phyloP scores from a whole-genome alignment of 2,888 invertebrate genomes.

The Tenthredo notha region DNA sequence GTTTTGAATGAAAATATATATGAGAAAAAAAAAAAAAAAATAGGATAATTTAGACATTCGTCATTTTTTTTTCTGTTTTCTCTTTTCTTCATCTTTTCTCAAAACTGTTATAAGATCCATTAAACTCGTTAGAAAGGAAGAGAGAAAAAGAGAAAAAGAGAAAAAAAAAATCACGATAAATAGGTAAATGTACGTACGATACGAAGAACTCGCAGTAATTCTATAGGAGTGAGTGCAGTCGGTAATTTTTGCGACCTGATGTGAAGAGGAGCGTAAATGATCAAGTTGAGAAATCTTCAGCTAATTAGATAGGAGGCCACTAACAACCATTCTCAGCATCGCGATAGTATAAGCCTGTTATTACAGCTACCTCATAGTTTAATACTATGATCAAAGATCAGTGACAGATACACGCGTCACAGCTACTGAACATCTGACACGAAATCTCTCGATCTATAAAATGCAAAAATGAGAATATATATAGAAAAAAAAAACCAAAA shows the following conservation, averaged over 20 bases:
- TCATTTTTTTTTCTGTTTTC: not conserved
- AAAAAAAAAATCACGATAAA: not conserved
- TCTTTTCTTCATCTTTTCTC: not conserved
- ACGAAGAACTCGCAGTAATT: not conserved
- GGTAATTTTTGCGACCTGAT: not conserved
- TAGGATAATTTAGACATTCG: not conserved
- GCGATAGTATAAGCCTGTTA: slow-evolving; percentile 15
- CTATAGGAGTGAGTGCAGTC: not conserved
- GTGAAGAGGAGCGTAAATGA: slow-evolving; percentile 21
- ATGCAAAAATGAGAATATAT: not conserved
- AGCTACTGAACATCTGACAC: slow-evolving; percentile 25
- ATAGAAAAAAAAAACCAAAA: not conserved
- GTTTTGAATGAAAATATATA: not conserved
- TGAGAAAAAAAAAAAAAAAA: not conserved
- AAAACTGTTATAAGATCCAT: not conserved
- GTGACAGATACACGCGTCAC: slow-evolving; percentile 47
- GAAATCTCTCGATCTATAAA: slow-evolving; percentile 7
- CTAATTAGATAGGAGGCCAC: slow-evolving; percentile 42
- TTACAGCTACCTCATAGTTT: slow-evolving; percentile 16
- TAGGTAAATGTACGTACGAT: not conserved
- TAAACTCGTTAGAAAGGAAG: not conserved
- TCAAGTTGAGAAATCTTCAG: slow-evolving; percentile 29
- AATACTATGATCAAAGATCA: slow-evolving; percentile 21
- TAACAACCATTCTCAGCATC: slow-evolving; percentile 34
- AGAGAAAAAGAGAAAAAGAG: not conserved